Conservation (phyloP, 2,888 invertebrate genomes). For the Cantharis rustica region DNA sequence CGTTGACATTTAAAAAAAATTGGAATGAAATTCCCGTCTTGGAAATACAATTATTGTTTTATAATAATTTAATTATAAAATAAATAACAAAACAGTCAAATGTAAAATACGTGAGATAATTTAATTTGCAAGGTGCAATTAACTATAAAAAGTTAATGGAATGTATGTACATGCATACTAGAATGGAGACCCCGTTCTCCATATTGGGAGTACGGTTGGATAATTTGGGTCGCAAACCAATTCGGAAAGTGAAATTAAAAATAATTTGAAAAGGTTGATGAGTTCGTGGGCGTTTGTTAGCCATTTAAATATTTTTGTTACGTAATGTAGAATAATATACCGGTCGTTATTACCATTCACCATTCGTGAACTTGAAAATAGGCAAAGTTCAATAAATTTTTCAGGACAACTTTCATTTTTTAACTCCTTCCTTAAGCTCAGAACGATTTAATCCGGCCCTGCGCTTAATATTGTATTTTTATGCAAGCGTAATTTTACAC, state of each 20-base stretch:
- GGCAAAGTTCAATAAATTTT: not conserved
- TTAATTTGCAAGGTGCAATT: not conserved
- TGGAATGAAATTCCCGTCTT: not conserved
- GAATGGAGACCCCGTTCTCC: not conserved
- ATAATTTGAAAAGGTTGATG: slow-evolving; percentile 1
- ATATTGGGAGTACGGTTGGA: slow-evolving; percentile 3
- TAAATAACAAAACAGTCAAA: not conserved
- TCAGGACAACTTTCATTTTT: not conserved
- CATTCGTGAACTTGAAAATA: not conserved
- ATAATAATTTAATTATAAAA: not conserved
- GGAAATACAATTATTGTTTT: not conserved
- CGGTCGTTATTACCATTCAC: not conserved
- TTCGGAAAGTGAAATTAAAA: slow-evolving; percentile 19
- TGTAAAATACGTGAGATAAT: not conserved
- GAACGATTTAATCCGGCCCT: not conserved
- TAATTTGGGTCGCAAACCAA: slow-evolving; percentile 16
- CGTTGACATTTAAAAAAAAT: not conserved
- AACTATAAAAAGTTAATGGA: slow-evolving; percentile 1
- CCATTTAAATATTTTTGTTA: not conserved
- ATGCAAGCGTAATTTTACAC: not conserved
- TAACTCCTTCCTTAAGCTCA: not conserved
- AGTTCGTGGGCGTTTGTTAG: not conserved
- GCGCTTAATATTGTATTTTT: not conserved
- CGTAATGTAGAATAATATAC: not conserved
- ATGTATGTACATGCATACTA: not conserved